Evolutionary conservation across 2,888 invertebrate species (phyloP).

Genomic region (Microplitis manilae): DNA sequence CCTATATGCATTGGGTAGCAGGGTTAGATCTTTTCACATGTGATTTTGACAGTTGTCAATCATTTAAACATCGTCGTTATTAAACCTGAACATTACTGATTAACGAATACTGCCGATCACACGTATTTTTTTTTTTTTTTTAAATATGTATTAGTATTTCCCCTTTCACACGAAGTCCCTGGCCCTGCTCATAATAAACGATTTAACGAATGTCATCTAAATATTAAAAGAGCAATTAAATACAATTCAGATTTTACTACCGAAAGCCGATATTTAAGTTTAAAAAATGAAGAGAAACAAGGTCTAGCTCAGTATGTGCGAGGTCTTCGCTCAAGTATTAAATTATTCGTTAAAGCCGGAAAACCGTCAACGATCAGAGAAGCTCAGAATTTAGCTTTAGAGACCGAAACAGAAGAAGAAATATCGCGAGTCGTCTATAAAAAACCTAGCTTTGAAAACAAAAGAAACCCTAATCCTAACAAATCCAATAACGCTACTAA

Average conservation of each 20-base stretch:
- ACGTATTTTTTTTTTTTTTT: no score
- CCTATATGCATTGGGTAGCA: no score
- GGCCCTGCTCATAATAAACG: slow-evolving; percentile 37
- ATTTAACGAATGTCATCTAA: slow-evolving; percentile 26
- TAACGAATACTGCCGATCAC: no score
- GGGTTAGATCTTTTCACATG: no score
- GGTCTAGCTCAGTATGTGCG: slow-evolving; percentile 19
- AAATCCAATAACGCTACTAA: background rate
- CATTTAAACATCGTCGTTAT: no score
- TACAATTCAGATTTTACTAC: slow-evolving; percentile 11
- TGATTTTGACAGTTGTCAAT: no score
- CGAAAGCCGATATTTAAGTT: background rate
- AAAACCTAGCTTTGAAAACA: background rate
- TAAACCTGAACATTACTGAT: no score
- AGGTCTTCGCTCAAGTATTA: slow-evolving; percentile 23
- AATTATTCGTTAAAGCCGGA: slow-evolving; percentile 33
- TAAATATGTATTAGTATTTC: no score
- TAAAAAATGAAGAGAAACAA: slow-evolving; percentile 29
- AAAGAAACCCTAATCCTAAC: slow-evolving; percentile 13
- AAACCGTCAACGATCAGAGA: slow-evolving; percentile 24
- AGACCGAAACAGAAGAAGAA: slow-evolving; percentile 34
- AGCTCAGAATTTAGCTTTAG: slow-evolving; percentile 31
- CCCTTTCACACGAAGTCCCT: no score
- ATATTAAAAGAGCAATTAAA: slow-evolving; percentile 31
- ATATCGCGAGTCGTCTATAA: background rate